Percentiles rank a stretch among this genome's conserved stretches.
Conservation (phyloP, 2,113 vertebrate genomes). For the Cathartes aura region DNA sequence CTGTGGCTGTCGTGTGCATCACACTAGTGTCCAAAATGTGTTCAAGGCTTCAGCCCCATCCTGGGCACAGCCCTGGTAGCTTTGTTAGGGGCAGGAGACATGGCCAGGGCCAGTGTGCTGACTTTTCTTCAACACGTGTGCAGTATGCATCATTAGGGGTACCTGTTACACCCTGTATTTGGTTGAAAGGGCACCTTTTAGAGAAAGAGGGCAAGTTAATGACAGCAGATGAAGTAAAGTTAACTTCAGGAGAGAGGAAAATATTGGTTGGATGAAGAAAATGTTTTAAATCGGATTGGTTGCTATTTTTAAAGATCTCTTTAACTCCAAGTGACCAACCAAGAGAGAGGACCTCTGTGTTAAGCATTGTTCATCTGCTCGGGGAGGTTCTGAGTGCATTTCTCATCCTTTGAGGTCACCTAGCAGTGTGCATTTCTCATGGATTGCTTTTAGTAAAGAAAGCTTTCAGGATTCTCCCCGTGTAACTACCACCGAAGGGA, state of each 20-base stretch:
- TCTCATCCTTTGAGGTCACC: background rate
- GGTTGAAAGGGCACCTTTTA: background rate
- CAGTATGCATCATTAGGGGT: background rate
- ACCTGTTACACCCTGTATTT: background rate
- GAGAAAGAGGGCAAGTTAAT: background rate
- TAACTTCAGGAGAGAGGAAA: background rate
- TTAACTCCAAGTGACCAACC: background rate
- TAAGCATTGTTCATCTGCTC: background rate
- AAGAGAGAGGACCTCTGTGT: background rate
- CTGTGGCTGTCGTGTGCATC: background rate
- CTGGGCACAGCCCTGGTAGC: too few relatives aligned
- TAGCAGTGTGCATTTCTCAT: background rate
- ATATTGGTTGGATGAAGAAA: background rate
- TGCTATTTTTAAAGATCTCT: background rate
- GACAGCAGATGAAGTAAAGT: background rate
- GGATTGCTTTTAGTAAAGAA: background rate
- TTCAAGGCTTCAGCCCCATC: background rate
- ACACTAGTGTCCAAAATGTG: background rate
- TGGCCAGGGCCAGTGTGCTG: background rate
- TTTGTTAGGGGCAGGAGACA: background rate
- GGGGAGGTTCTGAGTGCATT: background rate
- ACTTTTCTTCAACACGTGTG: background rate
- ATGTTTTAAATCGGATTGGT: background rate
- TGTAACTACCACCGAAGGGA: background rate
- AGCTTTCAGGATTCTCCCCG: fast-evolving